Evolutionary conservation across 2,888 invertebrate species (phyloP).

Genomic region (Drosophila borborema): DNA sequence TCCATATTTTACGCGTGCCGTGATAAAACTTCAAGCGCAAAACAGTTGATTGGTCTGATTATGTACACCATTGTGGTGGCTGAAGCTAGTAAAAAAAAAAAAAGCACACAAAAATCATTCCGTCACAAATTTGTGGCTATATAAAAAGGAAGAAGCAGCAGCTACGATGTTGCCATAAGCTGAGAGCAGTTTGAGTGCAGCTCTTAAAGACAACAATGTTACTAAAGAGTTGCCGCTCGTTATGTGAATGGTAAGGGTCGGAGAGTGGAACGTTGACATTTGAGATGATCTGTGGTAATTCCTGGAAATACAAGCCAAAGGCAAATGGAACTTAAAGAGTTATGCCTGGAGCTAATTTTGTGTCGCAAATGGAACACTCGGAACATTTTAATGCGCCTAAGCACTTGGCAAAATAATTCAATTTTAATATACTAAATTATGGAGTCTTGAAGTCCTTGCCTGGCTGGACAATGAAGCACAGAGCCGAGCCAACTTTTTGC

Average conservation of each 20-base stretch:
- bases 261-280: neutral
- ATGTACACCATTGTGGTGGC: neutral
- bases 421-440: slow-evolving; percentile 74
- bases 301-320: neutral
- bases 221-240: slow-evolving; percentile 1
- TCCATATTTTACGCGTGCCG: neutral
- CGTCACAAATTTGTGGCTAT: neutral
- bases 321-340: slow-evolving; percentile 9
- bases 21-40: neutral
- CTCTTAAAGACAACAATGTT: slow-evolving; percentile 5
- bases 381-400: slow-evolving; percentile 43
- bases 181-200: neutral
- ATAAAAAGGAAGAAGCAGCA: neutral
- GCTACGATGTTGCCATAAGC: slow-evolving; percentile 1
- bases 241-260: no score
- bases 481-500: slow-evolving; percentile 3
- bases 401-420: slow-evolving; percentile 68
- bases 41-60: slow-evolving; percentile 1
- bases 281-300: neutral
- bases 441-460: slow-evolving; percentile 10
- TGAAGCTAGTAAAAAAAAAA: neutral
- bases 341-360: neutral
- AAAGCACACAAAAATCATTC: neutral
- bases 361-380: slow-evolving; percentile 6
- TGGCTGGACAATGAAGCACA: slow-evolving; percentile 10